Percentiles rank a stretch among this genome's conserved stretches.
phyloP scores from a whole-genome alignment of 2,888 invertebrate genomes.

The Augiades crinisus region DNA sequence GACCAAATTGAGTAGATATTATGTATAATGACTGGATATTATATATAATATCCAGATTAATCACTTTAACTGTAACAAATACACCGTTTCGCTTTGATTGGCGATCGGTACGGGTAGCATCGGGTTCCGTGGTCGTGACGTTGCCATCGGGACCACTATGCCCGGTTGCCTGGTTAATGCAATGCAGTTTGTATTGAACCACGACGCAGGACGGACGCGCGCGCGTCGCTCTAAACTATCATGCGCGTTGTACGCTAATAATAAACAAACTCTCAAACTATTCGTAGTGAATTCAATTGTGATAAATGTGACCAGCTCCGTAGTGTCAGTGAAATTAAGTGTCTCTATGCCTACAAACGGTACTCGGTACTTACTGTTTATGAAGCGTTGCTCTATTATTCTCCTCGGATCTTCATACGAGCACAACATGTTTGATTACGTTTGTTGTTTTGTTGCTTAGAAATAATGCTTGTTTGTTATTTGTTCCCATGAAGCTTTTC shows the following conservation, averaged over 20 bases:
- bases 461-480: slow-evolving; percentile 48
- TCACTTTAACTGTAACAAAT: too few relatives aligned
- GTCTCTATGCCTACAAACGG: slow-evolving; percentile 45
- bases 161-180: slow-evolving; percentile 8
- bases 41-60: too few relatives aligned
- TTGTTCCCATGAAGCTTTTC: slow-evolving; percentile 6
- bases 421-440: slow-evolving; percentile 70
- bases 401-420: slow-evolving; percentile 59
- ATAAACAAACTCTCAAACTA: slow-evolving; percentile 53
- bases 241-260: slow-evolving; percentile 48
- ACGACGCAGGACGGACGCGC: slow-evolving; percentile 55
- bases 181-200: slow-evolving; percentile 58
- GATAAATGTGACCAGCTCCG: slow-evolving; percentile 51
- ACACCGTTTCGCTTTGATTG: slow-evolving; percentile 60
- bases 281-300: slow-evolving; percentile 53
- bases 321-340: slow-evolving; percentile 33
- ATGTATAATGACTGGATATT: too few relatives aligned
- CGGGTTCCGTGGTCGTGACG: slow-evolving; percentile 66
- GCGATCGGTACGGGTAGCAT: slow-evolving; percentile 57
- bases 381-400: slow-evolving; percentile 47
- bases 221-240: slow-evolving; percentile 42
- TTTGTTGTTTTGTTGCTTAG: slow-evolving; percentile 75
- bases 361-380: slow-evolving; percentile 53
- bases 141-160: slow-evolving; percentile 34
- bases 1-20: too few relatives aligned